Percentiles rank a stretch among this genome's conserved stretches.
Evolutionary conservation across 2,797 vertebrate species (phyloP).

Genomic region (Brachyalestes nurse): DNA sequence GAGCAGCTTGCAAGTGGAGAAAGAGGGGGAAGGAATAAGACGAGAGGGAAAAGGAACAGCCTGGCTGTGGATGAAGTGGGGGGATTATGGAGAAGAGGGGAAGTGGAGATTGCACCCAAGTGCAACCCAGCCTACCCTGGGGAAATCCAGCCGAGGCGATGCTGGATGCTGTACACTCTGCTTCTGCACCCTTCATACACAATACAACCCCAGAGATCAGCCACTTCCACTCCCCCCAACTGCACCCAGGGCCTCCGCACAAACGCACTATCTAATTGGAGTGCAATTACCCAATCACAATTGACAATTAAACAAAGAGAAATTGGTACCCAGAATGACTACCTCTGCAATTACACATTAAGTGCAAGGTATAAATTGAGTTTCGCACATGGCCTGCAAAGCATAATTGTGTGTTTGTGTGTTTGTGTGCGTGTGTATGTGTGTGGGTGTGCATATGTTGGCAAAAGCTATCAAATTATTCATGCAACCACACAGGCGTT

Average conservation of each 20-base stretch:
- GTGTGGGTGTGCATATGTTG: constrained; percentile 28
- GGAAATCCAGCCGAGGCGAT: constrained; percentile 50
- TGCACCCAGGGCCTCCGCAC: constrained; percentile 44
- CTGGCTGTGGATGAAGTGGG: constrained; percentile 49
- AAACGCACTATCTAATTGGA: constrained; percentile 57
- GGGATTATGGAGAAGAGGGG: constrained; percentile 43
- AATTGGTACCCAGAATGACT: constrained; percentile 61
- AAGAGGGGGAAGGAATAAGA: neutral
- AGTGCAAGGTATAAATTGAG: constrained; percentile 63
- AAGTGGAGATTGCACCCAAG: constrained; percentile 45
- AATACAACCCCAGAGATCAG: constrained; percentile 17
- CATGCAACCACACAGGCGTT: constrained; percentile 51
- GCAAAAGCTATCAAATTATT: constrained; percentile 58
- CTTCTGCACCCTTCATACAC: constrained; percentile 37
- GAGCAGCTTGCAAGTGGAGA: neutral
- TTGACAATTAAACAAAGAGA: constrained; percentile 67
- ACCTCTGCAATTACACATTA: constrained; percentile 64
- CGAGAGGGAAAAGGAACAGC: constrained; percentile 39
- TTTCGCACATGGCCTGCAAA: constrained; percentile 50
- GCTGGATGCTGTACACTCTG: constrained; percentile 38
- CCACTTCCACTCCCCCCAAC: constrained; percentile 25
- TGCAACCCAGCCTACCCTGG: constrained; percentile 32
- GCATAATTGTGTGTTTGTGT: constrained; percentile 50
- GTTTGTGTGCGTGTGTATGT: constrained; percentile 19
- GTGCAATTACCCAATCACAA: constrained; percentile 67